Evolutionary conservation across 1,140 invertebrate genomes (phyloP).

Genomic region (Cecropterus lyciades): DNA sequence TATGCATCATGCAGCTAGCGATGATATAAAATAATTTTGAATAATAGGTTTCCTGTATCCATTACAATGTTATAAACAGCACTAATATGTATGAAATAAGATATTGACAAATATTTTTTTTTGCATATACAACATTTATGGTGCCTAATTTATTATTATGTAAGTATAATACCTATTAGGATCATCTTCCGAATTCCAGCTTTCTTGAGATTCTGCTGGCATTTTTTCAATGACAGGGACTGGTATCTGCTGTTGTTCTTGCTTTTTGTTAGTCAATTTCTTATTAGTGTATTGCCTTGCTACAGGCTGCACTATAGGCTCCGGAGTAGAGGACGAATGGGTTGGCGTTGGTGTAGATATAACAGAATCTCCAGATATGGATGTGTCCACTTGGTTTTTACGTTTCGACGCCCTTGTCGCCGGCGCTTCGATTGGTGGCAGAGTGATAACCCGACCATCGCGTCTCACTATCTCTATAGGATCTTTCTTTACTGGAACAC

Average conservation of each 20-base stretch:
- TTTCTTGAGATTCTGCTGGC: slow-evolving; percentile 87
- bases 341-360: slow-evolving; percentile 38
- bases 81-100: too few species aligned
- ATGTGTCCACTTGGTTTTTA: slow-evolving; percentile 56
- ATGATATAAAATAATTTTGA: too few species aligned
- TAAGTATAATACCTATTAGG: slow-evolving; percentile 89
- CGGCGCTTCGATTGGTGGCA: slow-evolving; percentile 91
- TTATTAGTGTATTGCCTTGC: slow-evolving; percentile 73
- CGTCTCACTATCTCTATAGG: slow-evolving; percentile 88
- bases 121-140: too few species aligned
- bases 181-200: slow-evolving; percentile 95
- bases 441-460: slow-evolving; percentile 89
- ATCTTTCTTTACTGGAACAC: slow-evolving; percentile 72
- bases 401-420: slow-evolving; percentile 66
- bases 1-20: too few species aligned
- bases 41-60: too few species aligned
- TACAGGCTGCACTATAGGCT: slow-evolving; percentile 48
- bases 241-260: slow-evolving; percentile 51
- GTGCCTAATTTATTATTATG: neutral
- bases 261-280: slow-evolving; percentile 63
- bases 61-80: too few species aligned
- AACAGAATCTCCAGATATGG: slow-evolving; percentile 29
- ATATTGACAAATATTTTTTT: too few species aligned
- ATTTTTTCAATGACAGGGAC: slow-evolving; percentile 71
- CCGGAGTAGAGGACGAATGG: slow-evolving; percentile 43